A percentile compares a stretch with the other conserved stretches of the same genome.
These are phyloP conservation scores for western clawed frog (Xenopus tropicalis) DNA, from an alignment of 2,113 vertebrate species.

Conservation along the genomic window DNA sequence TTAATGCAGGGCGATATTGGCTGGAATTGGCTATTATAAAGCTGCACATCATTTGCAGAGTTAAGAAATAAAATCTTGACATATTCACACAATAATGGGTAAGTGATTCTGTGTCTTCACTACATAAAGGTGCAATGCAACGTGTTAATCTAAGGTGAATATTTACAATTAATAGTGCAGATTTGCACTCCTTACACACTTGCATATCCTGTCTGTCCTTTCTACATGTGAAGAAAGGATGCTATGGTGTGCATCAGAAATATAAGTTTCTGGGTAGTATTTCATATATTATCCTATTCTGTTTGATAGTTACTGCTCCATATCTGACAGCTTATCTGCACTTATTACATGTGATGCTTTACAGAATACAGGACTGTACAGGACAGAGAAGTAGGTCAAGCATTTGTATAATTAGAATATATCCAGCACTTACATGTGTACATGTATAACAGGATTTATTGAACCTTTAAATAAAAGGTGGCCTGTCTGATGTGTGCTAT, in stretches of 20 bases:
- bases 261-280: too few relatives aligned
- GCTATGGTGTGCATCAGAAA: too few relatives aligned
- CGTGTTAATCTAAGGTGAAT: too few relatives aligned
- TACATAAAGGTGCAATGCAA: too few relatives aligned
- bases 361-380: background rate
- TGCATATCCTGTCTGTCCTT: too few relatives aligned
- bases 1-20: background rate
- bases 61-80: too few relatives aligned
- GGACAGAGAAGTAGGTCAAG: background rate
- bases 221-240: too few relatives aligned
- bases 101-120: too few relatives aligned
- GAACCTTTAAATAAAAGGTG: constrained; percentile 9
- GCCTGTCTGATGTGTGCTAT: background rate
- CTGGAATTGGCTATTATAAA: background rate
- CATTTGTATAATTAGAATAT: constrained; percentile 31
- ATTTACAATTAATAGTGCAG: too few relatives aligned
- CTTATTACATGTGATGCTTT: background rate
- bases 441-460: constrained; percentile 10
- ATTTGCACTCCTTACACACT: too few relatives aligned
- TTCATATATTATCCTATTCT: background rate
- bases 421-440: constrained; percentile 20
- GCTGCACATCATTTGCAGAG: background rate
- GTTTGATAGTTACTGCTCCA: background rate
- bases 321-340: constrained; percentile 10
- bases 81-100: too few relatives aligned